Percentiles rank a stretch among this genome's conserved stretches.
phyloP scores from a whole-genome alignment of 2,113 vertebrate species.

The Oceanites oceanicus region DNA sequence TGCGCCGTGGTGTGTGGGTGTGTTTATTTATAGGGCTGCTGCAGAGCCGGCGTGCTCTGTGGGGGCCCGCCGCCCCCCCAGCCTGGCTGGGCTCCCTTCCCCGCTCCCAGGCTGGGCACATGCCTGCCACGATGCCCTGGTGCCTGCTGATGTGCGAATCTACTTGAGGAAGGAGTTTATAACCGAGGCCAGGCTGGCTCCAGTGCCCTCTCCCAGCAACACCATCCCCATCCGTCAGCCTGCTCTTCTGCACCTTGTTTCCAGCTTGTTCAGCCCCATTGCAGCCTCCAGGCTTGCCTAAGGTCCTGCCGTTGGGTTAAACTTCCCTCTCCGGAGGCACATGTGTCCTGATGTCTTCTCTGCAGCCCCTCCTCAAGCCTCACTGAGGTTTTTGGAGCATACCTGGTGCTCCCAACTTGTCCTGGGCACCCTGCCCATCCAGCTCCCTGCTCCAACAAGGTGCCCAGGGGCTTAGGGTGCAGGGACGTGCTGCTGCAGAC shows the following conservation, averaged over 20 bases:
- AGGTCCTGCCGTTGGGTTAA: background rate
- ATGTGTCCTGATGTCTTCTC: fast-evolving
- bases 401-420: background rate
- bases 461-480: fast-evolving
- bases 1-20: background rate
- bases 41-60: background rate
- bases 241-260: background rate
- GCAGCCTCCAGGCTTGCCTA: background rate
- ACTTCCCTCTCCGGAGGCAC: background rate
- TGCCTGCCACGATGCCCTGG: fast-evolving
- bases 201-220: background rate
- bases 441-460: background rate
- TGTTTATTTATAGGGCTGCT: constrained; percentile 28
- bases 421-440: background rate
- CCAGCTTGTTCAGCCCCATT: background rate
- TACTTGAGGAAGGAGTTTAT: background rate
- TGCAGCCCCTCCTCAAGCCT: background rate
- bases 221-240: background rate
- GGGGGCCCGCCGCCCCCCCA: background rate
- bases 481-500: background rate
- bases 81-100: background rate
- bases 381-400: background rate
- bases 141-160: fast-evolving
- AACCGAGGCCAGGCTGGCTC: background rate
- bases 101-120: fast-evolving